Evolutionary conservation across 2,888 invertebrate species (phyloP).

Genomic region (Drosophila siamana): DNA sequence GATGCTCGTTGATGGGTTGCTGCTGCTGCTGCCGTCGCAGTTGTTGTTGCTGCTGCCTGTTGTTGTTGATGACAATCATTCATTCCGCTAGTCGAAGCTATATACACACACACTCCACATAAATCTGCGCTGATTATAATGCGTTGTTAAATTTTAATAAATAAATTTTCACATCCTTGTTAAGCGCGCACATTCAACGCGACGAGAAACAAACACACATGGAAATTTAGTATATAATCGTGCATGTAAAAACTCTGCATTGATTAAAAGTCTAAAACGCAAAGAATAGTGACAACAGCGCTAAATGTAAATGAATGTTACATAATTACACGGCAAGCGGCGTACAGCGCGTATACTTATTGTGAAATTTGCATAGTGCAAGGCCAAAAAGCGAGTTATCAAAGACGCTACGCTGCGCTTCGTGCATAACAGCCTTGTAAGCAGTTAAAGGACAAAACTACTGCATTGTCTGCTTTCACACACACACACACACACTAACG

Average conservation of each 20-base stretch:
- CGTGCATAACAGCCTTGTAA: slow-evolving; percentile 55
- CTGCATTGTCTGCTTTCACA: slow-evolving; percentile 59
- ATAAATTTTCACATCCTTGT: slow-evolving; percentile 83
- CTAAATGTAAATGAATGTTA: slow-evolving; percentile 73
- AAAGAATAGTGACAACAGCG: slow-evolving; percentile 14
- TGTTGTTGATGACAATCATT: slow-evolving; percentile 67
- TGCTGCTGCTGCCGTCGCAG: slow-evolving; percentile 41
- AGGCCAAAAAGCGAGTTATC: slow-evolving; percentile 32
- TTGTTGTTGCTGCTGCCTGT: slow-evolving; percentile 55
- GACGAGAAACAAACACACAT: slow-evolving; percentile 25
- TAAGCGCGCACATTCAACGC: slow-evolving; percentile 69
- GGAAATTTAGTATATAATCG: slow-evolving; percentile 1
- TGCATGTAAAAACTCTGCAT: slow-evolving; percentile 56
- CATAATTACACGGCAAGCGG: slow-evolving; percentile 56
- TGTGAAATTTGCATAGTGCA: slow-evolving; percentile 61
- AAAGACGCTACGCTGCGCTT: slow-evolving; percentile 44
- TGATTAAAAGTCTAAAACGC: slow-evolving; percentile 60
- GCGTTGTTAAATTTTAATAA: slow-evolving; percentile 83
- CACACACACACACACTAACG: slow-evolving; percentile 38
- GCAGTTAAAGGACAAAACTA: slow-evolving; percentile 71
- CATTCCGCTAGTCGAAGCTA: slow-evolving; percentile 55
- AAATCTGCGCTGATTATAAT: slow-evolving; percentile 82
- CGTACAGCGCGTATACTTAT: slow-evolving; percentile 72
- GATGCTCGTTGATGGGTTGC: slow-evolving; percentile 67
- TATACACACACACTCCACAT: slow-evolving; percentile 46